Evolutionary conservation across 2,888 invertebrate genomes (phyloP).

Genomic region (Drosophila diplacantha): DNA sequence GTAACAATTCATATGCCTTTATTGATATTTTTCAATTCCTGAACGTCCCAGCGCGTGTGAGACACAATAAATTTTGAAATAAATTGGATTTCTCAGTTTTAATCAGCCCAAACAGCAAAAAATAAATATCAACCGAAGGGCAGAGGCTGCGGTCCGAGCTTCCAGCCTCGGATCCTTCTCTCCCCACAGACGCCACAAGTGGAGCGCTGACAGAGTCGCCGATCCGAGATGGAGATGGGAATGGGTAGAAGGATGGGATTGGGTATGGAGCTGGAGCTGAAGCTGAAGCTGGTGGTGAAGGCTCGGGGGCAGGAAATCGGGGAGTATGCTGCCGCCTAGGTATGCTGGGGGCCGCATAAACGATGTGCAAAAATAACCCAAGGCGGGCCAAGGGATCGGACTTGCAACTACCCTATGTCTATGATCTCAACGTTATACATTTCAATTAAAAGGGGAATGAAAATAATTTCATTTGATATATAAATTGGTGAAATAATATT

Average conservation of each 20-base stretch:
- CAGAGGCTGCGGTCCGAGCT: conserved; percentile 13
- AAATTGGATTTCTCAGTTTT: conserved; percentile 73
- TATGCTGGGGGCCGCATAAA: conserved; percentile 58
- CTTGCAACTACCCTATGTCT: conserved; percentile 18
- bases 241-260: conserved; percentile 11
- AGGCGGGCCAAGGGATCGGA: conserved; percentile 2
- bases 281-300: conserved; percentile 9
- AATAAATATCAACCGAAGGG: conserved; percentile 42
- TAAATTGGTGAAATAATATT: no score
- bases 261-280: conserved; percentile 24
- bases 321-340: conserved; percentile 54
- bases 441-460: no score
- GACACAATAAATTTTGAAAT: conserved; percentile 73
- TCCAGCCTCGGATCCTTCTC: conserved; percentile 11
- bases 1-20: conserved; percentile 73
- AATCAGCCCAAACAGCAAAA: conserved; percentile 58
- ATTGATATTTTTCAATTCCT: conserved; percentile 70
- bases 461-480: not conserved
- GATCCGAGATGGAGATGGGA: conserved; percentile 22
- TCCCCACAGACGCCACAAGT: conserved; percentile 45
- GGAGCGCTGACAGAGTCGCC: conserved; percentile 37
- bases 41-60: conserved; percentile 67
- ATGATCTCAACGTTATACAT: not conserved
- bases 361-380: conserved; percentile 48
- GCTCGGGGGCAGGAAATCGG: conserved; percentile 34